These are phyloP conservation scores for Myrmecophaga tridactyla DNA, from an alignment of 2,113 vertebrate species.

Conservation along the genomic window DNA sequence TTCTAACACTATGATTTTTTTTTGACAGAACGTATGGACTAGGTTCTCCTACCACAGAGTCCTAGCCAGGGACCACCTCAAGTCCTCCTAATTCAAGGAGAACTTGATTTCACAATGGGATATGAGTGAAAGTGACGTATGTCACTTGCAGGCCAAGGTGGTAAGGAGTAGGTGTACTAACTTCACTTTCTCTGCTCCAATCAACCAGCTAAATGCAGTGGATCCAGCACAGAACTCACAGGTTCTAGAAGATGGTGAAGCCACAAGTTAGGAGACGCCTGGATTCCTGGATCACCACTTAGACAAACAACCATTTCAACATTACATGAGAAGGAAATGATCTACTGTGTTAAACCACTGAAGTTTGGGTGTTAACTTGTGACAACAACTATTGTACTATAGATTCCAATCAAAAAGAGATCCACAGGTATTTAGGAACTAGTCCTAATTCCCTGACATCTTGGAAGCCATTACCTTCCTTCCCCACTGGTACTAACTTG, in stretches of 20 bases:
- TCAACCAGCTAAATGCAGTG: neutral
- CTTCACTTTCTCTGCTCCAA: neutral
- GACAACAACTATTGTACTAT: neutral
- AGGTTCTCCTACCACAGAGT: neutral
- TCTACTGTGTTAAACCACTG: neutral
- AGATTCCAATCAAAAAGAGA: neutral
- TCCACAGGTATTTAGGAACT: neutral
- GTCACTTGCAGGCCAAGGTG: neutral
- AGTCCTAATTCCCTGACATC: neutral
- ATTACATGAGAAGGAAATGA: neutral
- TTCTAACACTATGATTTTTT: neutral
- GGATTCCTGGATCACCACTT: slow-evolving; percentile 5
- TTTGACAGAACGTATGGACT: neutral
- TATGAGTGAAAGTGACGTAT: neutral
- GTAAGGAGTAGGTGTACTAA: neutral
- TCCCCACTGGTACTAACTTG: neutral
- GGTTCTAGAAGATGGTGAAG: neutral
- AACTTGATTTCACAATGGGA: neutral
- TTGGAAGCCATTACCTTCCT: neutral
- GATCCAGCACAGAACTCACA: neutral
- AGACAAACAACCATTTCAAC: neutral
- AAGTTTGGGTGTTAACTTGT: neutral
- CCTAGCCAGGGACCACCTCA: neutral
- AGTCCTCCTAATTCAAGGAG: neutral
- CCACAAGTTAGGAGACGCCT: neutral